These are phyloP conservation scores for Trichonephila clavipes DNA, from an alignment of 1,140 invertebrate species.

Conservation along the genomic window DNA sequence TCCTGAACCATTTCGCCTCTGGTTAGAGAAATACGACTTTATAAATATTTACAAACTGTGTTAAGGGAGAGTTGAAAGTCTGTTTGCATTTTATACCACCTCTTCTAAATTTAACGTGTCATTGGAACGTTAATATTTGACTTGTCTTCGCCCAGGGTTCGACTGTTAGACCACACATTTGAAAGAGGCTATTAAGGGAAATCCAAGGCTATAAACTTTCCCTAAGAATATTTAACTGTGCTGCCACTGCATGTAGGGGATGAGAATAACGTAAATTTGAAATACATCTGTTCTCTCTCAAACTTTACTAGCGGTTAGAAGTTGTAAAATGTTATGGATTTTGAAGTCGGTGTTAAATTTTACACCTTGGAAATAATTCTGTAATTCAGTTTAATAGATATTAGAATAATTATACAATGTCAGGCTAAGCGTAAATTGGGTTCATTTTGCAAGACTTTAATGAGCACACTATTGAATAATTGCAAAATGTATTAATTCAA, in stretches of 20 bases:
- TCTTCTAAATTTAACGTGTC: neutral
- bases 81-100: neutral
- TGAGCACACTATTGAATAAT: too few relatives aligned
- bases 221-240: neutral
- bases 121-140: neutral
- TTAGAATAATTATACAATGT: too few relatives aligned
- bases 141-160: neutral
- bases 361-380: too few relatives aligned
- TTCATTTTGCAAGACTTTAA: too few relatives aligned
- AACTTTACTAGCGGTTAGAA: too few relatives aligned
- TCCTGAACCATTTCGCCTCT: neutral
- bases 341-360: too few relatives aligned
- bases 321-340: too few relatives aligned
- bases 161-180: neutral
- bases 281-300: too few relatives aligned
- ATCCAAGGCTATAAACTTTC: neutral
- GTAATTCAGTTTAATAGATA: too few relatives aligned
- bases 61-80: neutral
- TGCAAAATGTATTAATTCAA: too few relatives aligned
- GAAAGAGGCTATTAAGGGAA: neutral
- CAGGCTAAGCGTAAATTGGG: too few relatives aligned
- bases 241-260: neutral
- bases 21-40: neutral
- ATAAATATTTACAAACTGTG: constrained; percentile 1
- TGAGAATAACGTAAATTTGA: too few relatives aligned